phyloP scores from a whole-genome alignment of 2,113 vertebrate species.

The Sebastes schlegelii region DNA sequence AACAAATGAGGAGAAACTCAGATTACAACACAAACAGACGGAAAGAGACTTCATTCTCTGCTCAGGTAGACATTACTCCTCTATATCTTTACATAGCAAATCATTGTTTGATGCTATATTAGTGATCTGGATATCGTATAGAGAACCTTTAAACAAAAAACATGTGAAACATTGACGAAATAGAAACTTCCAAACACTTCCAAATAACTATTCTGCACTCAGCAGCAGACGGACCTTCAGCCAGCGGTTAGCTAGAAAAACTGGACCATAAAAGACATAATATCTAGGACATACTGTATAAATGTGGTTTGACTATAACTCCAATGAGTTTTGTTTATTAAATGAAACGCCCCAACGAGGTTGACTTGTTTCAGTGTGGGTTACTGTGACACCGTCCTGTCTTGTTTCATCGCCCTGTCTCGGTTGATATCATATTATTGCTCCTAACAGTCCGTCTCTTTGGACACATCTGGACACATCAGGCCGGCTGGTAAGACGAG shows the following conservation, averaged over 20 bases:
- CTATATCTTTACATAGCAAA: too few species aligned
- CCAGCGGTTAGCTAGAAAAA: neutral
- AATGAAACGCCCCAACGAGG: neutral
- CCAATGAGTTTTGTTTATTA: neutral
- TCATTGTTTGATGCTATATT: too few species aligned
- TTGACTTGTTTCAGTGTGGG: slow-evolving; percentile 1
- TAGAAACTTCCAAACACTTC: too few species aligned
- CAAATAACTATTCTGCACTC: too few species aligned
- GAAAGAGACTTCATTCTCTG: too few species aligned
- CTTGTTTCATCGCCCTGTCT: neutral
- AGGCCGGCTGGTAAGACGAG: neutral
- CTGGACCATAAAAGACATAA: neutral
- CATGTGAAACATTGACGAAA: too few species aligned
- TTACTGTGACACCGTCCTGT: slow-evolving; percentile 9
- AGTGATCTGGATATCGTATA: too few species aligned
- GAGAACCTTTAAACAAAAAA: too few species aligned
- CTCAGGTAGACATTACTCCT: too few species aligned
- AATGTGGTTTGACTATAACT: neutral
- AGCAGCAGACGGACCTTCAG: too few species aligned
- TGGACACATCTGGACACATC: neutral
- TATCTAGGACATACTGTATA: neutral
- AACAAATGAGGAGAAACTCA: too few species aligned
- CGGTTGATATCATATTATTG: neutral
- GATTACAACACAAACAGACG: too few species aligned
- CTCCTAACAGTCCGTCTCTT: neutral